phyloP scores from a whole-genome alignment of 2,888 invertebrate species.

The Drosophila yooni region DNA sequence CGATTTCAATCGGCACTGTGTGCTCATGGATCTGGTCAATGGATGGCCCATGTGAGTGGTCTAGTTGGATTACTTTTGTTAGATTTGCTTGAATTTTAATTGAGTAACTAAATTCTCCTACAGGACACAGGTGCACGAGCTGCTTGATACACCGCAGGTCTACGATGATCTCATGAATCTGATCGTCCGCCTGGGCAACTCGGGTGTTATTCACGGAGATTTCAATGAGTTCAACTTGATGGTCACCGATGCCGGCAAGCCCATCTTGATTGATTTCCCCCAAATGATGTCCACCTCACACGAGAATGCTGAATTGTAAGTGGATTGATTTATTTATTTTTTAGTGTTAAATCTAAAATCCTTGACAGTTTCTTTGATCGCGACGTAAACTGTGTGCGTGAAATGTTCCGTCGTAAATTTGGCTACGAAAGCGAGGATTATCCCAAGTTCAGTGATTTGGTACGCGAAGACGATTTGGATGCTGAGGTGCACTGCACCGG shows the following conservation, averaged over 20 bases:
- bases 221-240: constrained; percentile 99
- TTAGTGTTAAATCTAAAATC: neutral
- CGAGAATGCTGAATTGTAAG: constrained; percentile 93
- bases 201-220: constrained; percentile 99
- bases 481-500: constrained; percentile 96
- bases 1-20: constrained; percentile 97
- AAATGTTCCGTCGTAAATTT: constrained; percentile 96
- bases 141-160: constrained; percentile 90
- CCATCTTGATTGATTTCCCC: constrained; percentile 98
- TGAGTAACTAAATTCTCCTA: constrained; percentile 8
- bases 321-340: neutral
- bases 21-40: constrained; percentile 96
- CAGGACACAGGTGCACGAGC: constrained; percentile 88
- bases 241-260: constrained; percentile 91
- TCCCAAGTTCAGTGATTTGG: constrained; percentile 91
- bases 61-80: neutral
- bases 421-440: constrained; percentile 93
- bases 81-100: neutral
- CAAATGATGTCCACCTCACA: constrained; percentile 99
- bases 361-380: constrained; percentile 93
- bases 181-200: constrained; percentile 94
- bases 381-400: constrained; percentile 96
- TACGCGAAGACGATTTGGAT: constrained; percentile 93
- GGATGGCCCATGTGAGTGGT: constrained; percentile 91
- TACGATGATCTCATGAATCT: constrained; percentile 98